Evolutionary conservation across 1,140 invertebrate genomes (phyloP), one percentile per base, ranked within the genome.

Genomic region (Sarcophaga bullata): DNA sequence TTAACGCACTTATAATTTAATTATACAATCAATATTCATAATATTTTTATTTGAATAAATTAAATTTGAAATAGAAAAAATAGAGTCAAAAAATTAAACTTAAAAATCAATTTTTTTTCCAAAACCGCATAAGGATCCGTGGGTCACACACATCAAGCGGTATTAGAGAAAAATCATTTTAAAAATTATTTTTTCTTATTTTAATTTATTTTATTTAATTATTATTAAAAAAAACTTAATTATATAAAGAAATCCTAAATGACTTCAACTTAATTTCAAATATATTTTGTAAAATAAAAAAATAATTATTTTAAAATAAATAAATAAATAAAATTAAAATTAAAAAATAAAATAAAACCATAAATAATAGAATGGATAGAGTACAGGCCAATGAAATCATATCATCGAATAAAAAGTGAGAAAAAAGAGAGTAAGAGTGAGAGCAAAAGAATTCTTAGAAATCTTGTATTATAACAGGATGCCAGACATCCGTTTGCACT

Each of bases 271-370:
- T 13, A 62, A 7, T 15, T 8, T n/a, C 58, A 6, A 62, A 8
- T 8, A 72, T 72, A 72, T 25, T n/a, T n/a, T 72, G 19, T 72
- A 58, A 76, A 76, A 47, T 48, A 76, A 76, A 76, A 76, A 46
- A 17, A 17, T n/a, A 47, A 17, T n/a, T 49, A 76, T 49, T 17
- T 48, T 15, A 37, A 73, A 58, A 15, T 47, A 15, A 49, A 76
- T 73, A 76, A 76, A 8, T 49, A n/a, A 49, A 76, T 76, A 76
- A 76, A 76, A 76, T 10, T 76, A n/a, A 49, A 6, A n/a, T n/a
- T n/a, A n/a, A n/a, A n/a, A n/a, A 8, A 37, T 19, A 11, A 73
- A 73, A 73, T 37, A 46, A 73, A 73, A 73, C 37, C 11, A 50
- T 50, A 7, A 25, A 52, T 68, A 19, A 68, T 19, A 7, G 9